Conservation (phyloP, 2,888 invertebrate genomes). For the Clanis bilineata region DNA sequence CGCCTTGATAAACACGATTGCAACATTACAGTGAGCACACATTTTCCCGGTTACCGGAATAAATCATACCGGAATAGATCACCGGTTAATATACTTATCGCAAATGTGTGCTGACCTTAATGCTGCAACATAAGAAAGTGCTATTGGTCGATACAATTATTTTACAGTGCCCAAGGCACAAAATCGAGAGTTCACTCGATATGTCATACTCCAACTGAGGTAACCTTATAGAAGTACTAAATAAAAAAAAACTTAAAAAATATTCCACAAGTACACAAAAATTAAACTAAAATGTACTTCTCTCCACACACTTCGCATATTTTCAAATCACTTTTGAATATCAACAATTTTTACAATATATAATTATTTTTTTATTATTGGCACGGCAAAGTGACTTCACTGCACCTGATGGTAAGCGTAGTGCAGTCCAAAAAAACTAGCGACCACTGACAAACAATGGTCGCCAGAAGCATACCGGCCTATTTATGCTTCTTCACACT, state of each 20-base stretch:
- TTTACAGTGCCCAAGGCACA: slow-evolving; percentile 47
- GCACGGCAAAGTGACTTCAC: no score
- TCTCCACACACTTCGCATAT: slow-evolving; percentile 24
- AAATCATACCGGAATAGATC: no score
- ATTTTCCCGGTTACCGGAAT: slow-evolving; percentile 5
- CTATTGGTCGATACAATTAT: slow-evolving; percentile 20
- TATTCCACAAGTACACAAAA: slow-evolving; percentile 32
- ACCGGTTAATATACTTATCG: background rate
- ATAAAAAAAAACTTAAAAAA: slow-evolving; percentile 32
- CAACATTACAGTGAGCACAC: slow-evolving; percentile 10
- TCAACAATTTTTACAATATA: background rate
- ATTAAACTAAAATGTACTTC: slow-evolving; percentile 56
- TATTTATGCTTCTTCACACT: no score
- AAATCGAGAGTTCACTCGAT: slow-evolving; percentile 40
- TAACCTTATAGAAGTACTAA: slow-evolving; percentile 43
- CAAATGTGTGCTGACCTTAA: background rate
- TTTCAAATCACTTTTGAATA: slow-evolving; percentile 1
- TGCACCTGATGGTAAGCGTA: no score
- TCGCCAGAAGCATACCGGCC: no score
- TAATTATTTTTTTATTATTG: background rate
- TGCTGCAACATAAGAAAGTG: slow-evolving; percentile 8
- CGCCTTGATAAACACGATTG: slow-evolving; percentile 59
- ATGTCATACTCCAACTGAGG: slow-evolving; percentile 45
- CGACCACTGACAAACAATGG: no score
- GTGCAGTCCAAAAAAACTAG: no score